These are phyloP conservation scores for Scelioninae gen. 2 DNA, from an alignment of 2,888 invertebrate genomes.

Conservation along the genomic window DNA sequence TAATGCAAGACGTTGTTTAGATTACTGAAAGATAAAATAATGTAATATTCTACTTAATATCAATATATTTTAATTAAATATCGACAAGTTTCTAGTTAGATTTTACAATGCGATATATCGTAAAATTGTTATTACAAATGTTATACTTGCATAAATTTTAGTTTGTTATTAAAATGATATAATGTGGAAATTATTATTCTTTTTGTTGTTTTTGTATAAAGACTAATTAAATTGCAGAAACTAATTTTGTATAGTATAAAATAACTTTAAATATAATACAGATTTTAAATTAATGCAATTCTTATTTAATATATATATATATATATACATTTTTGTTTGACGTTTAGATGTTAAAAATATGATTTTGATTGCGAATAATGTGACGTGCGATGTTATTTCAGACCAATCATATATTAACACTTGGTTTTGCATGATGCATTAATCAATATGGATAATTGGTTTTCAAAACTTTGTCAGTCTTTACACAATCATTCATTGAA, in stretches of 20 bases:
- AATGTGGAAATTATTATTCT: background rate
- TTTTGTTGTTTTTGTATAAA: background rate
- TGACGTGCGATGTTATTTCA: conserved; percentile 3
- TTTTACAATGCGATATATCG: no score
- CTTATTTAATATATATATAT: no score
- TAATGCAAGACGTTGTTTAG: no score
- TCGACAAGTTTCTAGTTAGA: background rate
- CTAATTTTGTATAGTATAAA: conserved; percentile 5
- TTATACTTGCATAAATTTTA: background rate
- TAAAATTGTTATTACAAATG: conserved; percentile 1
- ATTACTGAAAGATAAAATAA: no score
- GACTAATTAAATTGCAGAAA: background rate
- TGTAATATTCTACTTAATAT: no score
- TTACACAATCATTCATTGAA: background rate
- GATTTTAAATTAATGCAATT: no score
- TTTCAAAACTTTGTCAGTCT: background rate
- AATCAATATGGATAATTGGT: background rate
- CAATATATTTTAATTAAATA: background rate
- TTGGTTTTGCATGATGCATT: background rate
- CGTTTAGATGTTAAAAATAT: background rate
- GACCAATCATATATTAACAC: background rate
- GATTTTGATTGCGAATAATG: conserved; percentile 1
- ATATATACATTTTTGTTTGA: no score
- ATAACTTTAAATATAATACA: background rate
- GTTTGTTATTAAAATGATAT: background rate